phyloP scores from a whole-genome alignment of 2,797 vertebrate species.

The Scolopax bukidnonensis region DNA sequence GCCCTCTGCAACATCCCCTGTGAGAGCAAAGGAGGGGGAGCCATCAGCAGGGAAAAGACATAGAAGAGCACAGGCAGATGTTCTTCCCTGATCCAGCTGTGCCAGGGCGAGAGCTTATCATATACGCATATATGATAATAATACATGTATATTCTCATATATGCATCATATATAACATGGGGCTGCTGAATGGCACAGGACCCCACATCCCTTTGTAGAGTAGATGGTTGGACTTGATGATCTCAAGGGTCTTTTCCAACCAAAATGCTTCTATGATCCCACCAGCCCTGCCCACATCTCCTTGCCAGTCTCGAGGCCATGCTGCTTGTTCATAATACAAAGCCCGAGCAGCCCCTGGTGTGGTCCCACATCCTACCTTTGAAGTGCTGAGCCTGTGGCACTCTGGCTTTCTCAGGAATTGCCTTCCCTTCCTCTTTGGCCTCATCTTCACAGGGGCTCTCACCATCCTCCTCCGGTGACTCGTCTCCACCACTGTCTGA shows the following conservation, averaged over 20 bases:
- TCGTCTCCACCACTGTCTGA: background rate
- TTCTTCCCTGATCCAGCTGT: background rate
- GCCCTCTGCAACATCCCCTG: conserved; percentile 81
- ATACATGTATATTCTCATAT: no score
- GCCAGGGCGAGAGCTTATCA: background rate
- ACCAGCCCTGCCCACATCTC: rapidly evolving
- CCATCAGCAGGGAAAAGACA: background rate
- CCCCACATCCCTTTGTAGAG: no score
- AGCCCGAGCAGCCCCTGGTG: background rate
- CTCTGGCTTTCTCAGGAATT: conserved; percentile 5
- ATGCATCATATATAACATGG: no score
- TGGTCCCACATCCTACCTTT: conserved; percentile 75
- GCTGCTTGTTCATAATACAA: background rate
- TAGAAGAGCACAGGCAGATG: background rate
- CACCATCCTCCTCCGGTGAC: background rate
- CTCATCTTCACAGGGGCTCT: conserved; percentile 1
- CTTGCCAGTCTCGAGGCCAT: background rate
- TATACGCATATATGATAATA: rapidly evolving
- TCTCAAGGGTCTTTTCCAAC: no score
- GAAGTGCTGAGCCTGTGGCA: conserved; percentile 39
- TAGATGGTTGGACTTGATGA: no score
- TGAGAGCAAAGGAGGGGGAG: background rate
- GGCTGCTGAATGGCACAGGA: background rate
- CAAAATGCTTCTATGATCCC: no score
- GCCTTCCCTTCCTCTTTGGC: background rate